Base-by-base conservation (phyloP, 2,888 invertebrate species). In the Trisateles emortualis region DNA sequence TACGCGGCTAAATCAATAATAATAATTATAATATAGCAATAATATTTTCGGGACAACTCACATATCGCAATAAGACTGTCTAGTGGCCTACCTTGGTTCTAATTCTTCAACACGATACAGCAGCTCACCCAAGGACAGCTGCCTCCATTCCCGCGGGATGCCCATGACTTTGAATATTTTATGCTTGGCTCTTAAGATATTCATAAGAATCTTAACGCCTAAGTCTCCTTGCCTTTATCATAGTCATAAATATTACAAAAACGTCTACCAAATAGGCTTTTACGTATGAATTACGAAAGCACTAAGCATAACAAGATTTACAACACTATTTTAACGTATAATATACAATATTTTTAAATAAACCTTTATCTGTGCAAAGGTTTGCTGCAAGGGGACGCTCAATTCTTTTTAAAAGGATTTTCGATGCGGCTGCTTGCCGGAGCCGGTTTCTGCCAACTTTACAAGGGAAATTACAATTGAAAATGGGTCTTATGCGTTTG, bases 401-500 rank as follows among this genome's bases (percentile, higher is more conserved):
- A 66, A 74, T 76, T 78, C 76, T 74, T 78, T 78, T 74, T 74
- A 76, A 78, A 79, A 76, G 74, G 74, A 79, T 79, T 79, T 79
- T 75, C 79, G 68, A 73, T 76, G 79, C 71, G 78, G 70, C 76
- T 71, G 76, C 75, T 62, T 68, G 63, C 66, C 45, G 64, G 63
- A 68, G 64, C 69, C 35, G 65, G 59, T 59, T 64, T 57, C 39
- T 56, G 43, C 63, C 45, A 69, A 70, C 47, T 51, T 60, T 42
- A 49, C 26, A 44, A 24, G 42, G 32, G 50, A 36, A 52, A 60
- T 19, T 33, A 33, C 64, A 69, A 61, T 54, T 39, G 32, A 66
- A 75, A 68, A 69, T 63, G 40, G 41, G 36, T 62, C 56, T 60
- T 71, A 55, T 35, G 0, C 29, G 8, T 46, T 19, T 0, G 48